These are phyloP conservation scores for Antheraea assamensis DNA, from an alignment of 2,888 invertebrate species.

Conservation along the genomic window DNA sequence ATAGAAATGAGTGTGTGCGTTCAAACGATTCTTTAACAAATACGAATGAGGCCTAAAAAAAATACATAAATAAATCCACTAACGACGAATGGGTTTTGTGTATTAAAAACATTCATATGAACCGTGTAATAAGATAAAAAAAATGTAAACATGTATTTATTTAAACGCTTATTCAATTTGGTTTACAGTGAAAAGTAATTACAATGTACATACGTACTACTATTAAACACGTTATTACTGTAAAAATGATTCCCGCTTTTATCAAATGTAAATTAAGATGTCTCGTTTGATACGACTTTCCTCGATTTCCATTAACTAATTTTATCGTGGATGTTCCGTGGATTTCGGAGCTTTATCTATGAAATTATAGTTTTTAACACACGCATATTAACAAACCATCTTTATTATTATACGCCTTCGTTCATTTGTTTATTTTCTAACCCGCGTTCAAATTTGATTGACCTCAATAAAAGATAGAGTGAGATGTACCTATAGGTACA, in stretches of 20 bases:
- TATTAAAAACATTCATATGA: neutral
- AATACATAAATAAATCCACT: constrained; percentile 35
- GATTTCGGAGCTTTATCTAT: constrained; percentile 29
- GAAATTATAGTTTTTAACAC: constrained; percentile 12
- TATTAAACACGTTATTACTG: neutral
- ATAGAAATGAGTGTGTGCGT: constrained; percentile 58
- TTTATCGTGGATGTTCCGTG: constrained; percentile 41
- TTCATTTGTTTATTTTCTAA: constrained; percentile 28
- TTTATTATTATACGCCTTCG: constrained; percentile 15
- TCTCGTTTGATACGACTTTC: constrained; percentile 38
- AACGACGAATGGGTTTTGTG: constrained; percentile 9
- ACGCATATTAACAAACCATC: neutral
- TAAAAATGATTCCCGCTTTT: constrained; percentile 9
- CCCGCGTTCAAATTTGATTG: constrained; percentile 14
- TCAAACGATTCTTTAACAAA: constrained; percentile 58
- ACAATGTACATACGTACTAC: too few relatives aligned
- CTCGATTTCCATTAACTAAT: constrained; percentile 43
- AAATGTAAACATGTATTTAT: neutral
- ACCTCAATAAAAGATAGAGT: constrained; percentile 18
- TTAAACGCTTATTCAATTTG: neutral
- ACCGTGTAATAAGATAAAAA: neutral
- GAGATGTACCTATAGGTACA: constrained; percentile 25
- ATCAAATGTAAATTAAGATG: constrained; percentile 38
- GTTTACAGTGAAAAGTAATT: neutral
- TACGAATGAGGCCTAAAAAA: constrained; percentile 61